Percentiles rank a stretch among this genome's conserved stretches.
These are phyloP conservation scores for Xyrauchen texanus DNA, from an alignment of 2,113 vertebrate species.

Conservation along the genomic window DNA sequence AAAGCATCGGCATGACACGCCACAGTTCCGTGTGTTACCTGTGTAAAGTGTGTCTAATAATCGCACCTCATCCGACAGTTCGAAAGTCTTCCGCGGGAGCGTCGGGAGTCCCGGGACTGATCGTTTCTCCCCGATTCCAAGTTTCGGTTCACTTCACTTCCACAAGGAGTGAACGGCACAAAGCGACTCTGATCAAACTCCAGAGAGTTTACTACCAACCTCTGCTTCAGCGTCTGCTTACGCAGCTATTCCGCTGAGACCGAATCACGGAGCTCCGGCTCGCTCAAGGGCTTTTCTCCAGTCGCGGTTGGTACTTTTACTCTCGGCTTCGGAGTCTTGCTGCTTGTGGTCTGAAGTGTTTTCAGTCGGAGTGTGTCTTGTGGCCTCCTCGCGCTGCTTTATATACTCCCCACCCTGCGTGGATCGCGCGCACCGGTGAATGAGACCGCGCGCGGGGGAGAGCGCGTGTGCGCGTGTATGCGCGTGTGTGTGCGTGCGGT, in stretches of 20 bases:
- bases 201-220: constrained; percentile 86
- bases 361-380: constrained; percentile 75
- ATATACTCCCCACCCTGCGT: constrained; percentile 77
- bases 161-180: constrained; percentile 75
- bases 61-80: background rate
- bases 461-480: constrained; percentile 44
- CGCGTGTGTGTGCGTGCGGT: constrained; percentile 30
- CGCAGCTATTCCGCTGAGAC: constrained; percentile 67
- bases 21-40: background rate
- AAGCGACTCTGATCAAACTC: constrained; percentile 80
- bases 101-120: background rate
- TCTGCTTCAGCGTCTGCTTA: constrained; percentile 44
- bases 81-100: constrained; percentile 6
- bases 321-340: constrained; percentile 84
- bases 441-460: constrained; percentile 70
- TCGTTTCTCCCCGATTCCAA: constrained; percentile 40
- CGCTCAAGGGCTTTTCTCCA: constrained; percentile 29
- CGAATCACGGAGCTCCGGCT: constrained; percentile 67
- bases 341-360: constrained; percentile 79
- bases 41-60: constrained; percentile 2
- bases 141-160: constrained; percentile 76
- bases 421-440: constrained; percentile 72
- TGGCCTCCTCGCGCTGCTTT: constrained; percentile 69
- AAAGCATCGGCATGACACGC: background rate
- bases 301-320: constrained; percentile 79